Evolutionary conservation across 2,113 vertebrate genomes (phyloP).

Genomic region (Gallinago undulata): DNA sequence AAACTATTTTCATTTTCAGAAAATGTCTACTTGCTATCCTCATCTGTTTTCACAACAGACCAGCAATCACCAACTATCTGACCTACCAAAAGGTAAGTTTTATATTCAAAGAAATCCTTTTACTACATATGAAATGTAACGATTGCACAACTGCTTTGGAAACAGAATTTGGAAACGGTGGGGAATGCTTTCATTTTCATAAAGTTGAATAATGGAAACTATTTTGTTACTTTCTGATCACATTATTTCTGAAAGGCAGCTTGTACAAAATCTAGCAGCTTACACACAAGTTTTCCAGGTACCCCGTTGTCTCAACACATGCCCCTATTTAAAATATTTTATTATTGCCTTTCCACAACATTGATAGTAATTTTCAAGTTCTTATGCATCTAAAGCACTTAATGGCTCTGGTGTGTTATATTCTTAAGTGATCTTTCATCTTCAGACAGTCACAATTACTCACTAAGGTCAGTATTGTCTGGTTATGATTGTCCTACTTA

Average conservation of each 20-base stretch:
- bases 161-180: constrained; percentile 12
- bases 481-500: neutral
- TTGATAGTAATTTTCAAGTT: constrained; percentile 6
- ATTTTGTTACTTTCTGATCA: neutral
- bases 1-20: neutral
- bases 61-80: neutral
- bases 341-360: neutral
- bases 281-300: neutral
- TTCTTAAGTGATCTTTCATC: neutral
- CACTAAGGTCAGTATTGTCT: neutral
- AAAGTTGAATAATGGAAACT: neutral
- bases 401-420: neutral
- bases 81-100: neutral
- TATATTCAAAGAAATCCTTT: neutral
- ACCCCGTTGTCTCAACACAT: neutral
- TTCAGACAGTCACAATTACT: neutral
- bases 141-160: neutral
- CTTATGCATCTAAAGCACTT: neutral
- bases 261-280: constrained; percentile 20
- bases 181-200: neutral
- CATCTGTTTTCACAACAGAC: neutral
- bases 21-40: neutral
- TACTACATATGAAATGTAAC: neutral
- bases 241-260: constrained; percentile 13
- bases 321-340: neutral